Evolutionary conservation across 2,113 vertebrate genomes (phyloP).

Genomic region (Danio rerio): GRCz12tu NC_133183.1:57810501-57811000

Average conservation of each 20-base stretch:
- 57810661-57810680: slow-evolving; percentile 39
- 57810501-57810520: slow-evolving; percentile 83
- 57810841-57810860: background rate
- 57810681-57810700: slow-evolving; percentile 38
- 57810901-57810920: too few species aligned
- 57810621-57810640: slow-evolving; percentile 76
- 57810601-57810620: slow-evolving; percentile 84
- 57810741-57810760: background rate
- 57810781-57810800: background rate
- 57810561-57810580: slow-evolving; percentile 91
- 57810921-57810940: too few species aligned
- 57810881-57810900: too few species aligned
- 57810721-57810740: slow-evolving; percentile 4
- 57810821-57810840: background rate
- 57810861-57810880: too few species aligned
- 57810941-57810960: too few species aligned
- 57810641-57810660: slow-evolving; percentile 45
- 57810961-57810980: too few species aligned
- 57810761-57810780: background rate
- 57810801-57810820: background rate
- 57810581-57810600: slow-evolving; percentile 94
- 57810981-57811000: too few species aligned
- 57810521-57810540: slow-evolving; percentile 80
- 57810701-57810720: slow-evolving; percentile 29
- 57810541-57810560: slow-evolving; percentile 92